A percentile compares a stretch with the other conserved stretches of the same genome.
These are phyloP conservation scores for Parnassius apollo DNA, from an alignment of 2,888 invertebrate genomes.

Conservation along the genomic window DNA sequence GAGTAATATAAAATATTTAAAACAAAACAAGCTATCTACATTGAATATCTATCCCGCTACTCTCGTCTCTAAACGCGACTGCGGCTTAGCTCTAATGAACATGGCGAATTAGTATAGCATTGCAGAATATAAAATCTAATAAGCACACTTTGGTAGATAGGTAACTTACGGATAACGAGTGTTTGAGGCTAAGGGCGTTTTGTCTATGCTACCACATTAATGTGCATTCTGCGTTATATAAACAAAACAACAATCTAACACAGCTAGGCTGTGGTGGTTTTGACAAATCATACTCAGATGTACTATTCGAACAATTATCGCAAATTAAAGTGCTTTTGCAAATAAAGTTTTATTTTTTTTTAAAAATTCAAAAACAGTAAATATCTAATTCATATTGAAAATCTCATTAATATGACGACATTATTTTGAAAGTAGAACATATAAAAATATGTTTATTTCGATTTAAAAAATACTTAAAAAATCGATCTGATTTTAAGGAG, in stretches of 20 bases:
- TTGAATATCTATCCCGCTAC: not conserved
- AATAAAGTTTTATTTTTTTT: too few species aligned
- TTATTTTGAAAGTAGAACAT: too few species aligned
- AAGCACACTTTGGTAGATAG: constrained; percentile 70
- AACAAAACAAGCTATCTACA: constrained; percentile 11
- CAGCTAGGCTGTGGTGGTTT: constrained; percentile 26
- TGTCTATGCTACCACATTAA: constrained; percentile 47
- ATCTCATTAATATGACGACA: too few species aligned
- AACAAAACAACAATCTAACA: constrained; percentile 35
- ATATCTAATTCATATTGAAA: too few species aligned
- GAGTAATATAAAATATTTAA: not conserved
- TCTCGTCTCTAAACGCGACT: constrained; percentile 8
- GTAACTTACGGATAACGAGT: constrained; percentile 61
- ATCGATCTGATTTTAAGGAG: too few species aligned
- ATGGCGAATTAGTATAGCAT: constrained; percentile 17
- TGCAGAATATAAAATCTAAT: constrained; percentile 30
- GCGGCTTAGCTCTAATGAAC: constrained; percentile 11
- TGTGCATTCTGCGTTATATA: constrained; percentile 31
- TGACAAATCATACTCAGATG: constrained; percentile 36
- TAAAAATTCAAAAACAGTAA: too few species aligned
- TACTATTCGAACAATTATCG: too few species aligned
- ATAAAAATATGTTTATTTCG: too few species aligned
- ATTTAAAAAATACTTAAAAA: too few species aligned
- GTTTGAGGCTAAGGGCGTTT: constrained; percentile 33
- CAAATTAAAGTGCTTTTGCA: too few species aligned